These are phyloP conservation scores for Liasis olivaceus DNA, from an alignment of 2,797 vertebrate genomes.

Conservation along the genomic window DNA sequence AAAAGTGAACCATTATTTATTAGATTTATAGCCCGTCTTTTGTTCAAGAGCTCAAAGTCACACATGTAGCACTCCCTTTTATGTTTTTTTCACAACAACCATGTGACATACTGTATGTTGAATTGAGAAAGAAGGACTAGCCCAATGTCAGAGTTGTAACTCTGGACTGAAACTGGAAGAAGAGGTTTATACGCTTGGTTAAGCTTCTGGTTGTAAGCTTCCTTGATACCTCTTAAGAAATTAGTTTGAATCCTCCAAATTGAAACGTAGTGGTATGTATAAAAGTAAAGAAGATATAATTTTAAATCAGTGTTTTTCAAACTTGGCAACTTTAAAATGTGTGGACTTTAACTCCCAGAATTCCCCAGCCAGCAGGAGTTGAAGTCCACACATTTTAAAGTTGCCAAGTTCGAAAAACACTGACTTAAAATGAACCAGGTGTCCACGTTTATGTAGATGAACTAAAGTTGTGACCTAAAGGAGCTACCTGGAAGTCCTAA, in stretches of 20 bases:
- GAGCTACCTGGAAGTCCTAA: neutral
- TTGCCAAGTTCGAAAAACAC: neutral
- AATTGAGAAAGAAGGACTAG: neutral
- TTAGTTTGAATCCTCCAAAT: neutral
- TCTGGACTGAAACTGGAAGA: no score
- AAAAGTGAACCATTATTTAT: neutral
- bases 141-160: neutral
- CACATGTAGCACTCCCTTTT: neutral
- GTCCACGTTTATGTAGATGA: neutral
- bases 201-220: neutral
- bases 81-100: neutral
- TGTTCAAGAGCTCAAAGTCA: neutral
- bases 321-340: no score
- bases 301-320: neutral
- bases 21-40: neutral
- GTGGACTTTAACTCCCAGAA: no score
- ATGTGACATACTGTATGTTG: neutral
- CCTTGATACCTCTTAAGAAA: neutral
- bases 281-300: constrained; percentile 14
- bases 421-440: neutral
- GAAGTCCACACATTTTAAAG: neutral
- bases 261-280: neutral
- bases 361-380: neutral
- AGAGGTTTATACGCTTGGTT: neutral
- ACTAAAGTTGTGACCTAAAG: neutral